Conservation (phyloP, 2,888 invertebrate species). For the Cephus pulcher region DNA sequence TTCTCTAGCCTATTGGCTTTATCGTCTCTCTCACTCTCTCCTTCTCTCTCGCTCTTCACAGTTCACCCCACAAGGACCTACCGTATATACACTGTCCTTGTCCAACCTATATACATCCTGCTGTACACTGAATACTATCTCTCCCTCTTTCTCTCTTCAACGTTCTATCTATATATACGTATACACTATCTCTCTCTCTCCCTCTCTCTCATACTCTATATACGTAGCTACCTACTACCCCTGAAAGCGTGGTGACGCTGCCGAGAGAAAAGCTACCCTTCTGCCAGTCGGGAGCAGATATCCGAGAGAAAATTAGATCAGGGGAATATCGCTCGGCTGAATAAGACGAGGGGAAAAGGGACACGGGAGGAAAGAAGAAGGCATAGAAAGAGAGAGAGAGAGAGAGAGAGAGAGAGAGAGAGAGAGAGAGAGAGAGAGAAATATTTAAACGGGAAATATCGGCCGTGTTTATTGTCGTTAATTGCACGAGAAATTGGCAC, state of each 20-base stretch:
- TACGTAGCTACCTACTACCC: background rate
- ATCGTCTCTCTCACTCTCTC: conserved; percentile 3
- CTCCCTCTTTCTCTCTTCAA: conserved; percentile 12
- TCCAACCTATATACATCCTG: too few relatives aligned
- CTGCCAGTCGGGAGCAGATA: conserved; percentile 14
- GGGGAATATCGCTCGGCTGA: conserved; percentile 28
- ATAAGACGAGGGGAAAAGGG: background rate
- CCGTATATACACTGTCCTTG: background rate
- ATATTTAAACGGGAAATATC: background rate
- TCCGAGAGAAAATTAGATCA: conserved; percentile 36
- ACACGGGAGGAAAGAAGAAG: background rate
- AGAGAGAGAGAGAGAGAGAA: background rate
- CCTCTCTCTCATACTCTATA: background rate
- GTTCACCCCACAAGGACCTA: background rate
- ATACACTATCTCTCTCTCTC: conserved; percentile 11
- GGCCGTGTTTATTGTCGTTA: background rate
- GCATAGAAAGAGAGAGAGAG: background rate
- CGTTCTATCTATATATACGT: background rate
- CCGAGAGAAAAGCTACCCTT: conserved; percentile 4
- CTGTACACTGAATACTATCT: background rate
- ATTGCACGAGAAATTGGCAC: background rate
- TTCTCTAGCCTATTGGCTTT: conserved; percentile 3
- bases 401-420: background rate
- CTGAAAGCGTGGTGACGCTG: background rate
- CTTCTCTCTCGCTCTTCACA: conserved; percentile 8